Conservation (phyloP, 2,113 vertebrate genomes). For the Dendrocopos noguchii region DNA sequence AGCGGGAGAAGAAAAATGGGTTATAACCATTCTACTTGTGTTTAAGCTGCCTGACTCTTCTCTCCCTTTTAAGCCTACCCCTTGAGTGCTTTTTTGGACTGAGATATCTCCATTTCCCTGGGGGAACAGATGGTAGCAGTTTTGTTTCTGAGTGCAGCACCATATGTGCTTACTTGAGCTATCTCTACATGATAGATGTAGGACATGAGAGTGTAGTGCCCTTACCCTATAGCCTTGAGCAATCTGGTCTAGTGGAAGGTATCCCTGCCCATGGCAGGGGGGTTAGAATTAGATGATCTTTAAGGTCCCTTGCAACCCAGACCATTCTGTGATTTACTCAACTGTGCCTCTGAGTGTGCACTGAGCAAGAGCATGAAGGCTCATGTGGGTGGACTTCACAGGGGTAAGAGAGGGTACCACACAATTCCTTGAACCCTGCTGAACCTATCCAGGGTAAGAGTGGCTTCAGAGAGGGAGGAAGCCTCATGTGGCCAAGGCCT, state of each 20-base stretch:
- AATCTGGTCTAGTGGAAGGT: too few species aligned
- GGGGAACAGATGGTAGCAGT: not conserved
- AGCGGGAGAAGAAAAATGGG: not conserved
- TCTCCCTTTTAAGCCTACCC: rapidly evolving
- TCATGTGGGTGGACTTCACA: not conserved
- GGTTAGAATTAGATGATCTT: too few species aligned
- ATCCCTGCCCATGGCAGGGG: too few species aligned
- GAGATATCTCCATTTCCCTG: not conserved
- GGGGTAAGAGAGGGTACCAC: not conserved
- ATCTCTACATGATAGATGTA: rapidly evolving
- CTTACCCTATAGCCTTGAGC: not conserved
- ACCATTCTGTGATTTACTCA: not conserved
- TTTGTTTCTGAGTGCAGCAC: not conserved
- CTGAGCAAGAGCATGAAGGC: not conserved
- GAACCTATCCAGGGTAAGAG: not conserved
- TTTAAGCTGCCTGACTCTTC: not conserved
- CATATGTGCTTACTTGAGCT: rapidly evolving
- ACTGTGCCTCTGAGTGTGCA: not conserved
- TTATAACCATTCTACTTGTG: not conserved
- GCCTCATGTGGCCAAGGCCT: not conserved
- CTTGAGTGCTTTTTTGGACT: not conserved
- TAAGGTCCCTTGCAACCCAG: too few species aligned
- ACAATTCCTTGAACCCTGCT: not conserved
- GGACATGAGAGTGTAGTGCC: not conserved
- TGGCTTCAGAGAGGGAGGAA: not conserved